Percentiles rank a stretch among this genome's conserved stretches.
Evolutionary conservation across 1,140 invertebrate genomes (phyloP).

Genomic region (Papilio dardanus): DNA sequence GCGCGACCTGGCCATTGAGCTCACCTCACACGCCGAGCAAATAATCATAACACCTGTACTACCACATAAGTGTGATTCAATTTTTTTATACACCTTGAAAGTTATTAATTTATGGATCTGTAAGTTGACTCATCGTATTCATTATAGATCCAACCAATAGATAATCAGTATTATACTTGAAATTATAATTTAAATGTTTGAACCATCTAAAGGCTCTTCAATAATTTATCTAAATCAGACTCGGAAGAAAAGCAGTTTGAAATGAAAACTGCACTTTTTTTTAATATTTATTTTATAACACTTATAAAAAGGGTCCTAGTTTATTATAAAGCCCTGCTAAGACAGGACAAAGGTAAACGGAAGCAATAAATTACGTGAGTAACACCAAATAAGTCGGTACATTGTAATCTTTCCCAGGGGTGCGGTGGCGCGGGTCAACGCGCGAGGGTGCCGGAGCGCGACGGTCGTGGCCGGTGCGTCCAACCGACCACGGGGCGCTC

Average conservation of each 20-base stretch:
- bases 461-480: slow-evolving; percentile 50
- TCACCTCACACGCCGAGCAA: slow-evolving; percentile 58
- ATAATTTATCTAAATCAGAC: background rate
- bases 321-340: background rate
- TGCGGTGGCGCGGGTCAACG: slow-evolving; percentile 51
- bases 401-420: slow-evolving; percentile 37
- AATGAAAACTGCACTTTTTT: too few species aligned
- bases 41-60: slow-evolving; percentile 69
- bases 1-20: slow-evolving; percentile 57
- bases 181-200: too few species aligned
- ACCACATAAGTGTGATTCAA: slow-evolving; percentile 45
- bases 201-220: background rate
- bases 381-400: slow-evolving; percentile 6
- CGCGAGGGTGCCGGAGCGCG: slow-evolving; percentile 56
- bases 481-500: background rate
- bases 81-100: background rate
- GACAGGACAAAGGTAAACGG: slow-evolving; percentile 16
- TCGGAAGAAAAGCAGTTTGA: too few species aligned
- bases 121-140: background rate
- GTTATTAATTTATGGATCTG: background rate
- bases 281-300: background rate
- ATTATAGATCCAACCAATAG: background rate
- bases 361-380: slow-evolving; percentile 31
- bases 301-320: background rate
- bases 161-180: background rate